Conservation (phyloP, 2,113 vertebrate species). For the Murina feae region DNA sequence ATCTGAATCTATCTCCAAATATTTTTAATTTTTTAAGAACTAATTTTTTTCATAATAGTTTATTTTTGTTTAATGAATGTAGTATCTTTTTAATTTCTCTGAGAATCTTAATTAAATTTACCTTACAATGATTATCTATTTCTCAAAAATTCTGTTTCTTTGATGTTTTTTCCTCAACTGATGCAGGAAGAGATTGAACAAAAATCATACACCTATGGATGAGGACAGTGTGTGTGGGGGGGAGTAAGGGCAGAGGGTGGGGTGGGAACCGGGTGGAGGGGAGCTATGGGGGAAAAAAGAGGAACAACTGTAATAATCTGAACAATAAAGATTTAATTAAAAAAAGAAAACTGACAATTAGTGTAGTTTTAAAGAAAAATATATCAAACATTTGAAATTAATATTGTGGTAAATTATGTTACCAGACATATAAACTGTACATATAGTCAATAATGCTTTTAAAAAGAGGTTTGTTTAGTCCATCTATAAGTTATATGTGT, state of each 20-base stretch:
- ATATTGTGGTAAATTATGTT: constrained; percentile 1
- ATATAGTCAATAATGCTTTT: background rate
- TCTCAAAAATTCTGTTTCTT: background rate
- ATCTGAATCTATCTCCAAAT: background rate
- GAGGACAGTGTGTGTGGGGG: too few relatives aligned
- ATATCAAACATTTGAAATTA: background rate
- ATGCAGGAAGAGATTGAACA: too few relatives aligned
- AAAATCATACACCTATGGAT: too few relatives aligned
- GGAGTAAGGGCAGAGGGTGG: too few relatives aligned
- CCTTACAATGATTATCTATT: background rate
- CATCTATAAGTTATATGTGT: background rate
- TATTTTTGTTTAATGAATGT: background rate
- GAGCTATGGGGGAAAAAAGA: too few relatives aligned
- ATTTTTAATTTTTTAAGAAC: background rate
- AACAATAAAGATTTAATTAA: too few relatives aligned
- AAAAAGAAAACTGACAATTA: background rate
- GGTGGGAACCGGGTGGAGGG: too few relatives aligned
- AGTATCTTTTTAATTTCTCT: background rate
- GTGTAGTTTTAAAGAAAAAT: background rate
- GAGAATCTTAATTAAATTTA: background rate
- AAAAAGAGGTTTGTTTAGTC: background rate
- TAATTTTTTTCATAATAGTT: background rate
- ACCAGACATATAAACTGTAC: background rate
- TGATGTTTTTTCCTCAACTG: background rate
- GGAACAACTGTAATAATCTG: too few relatives aligned